A percentile compares a stretch with the other conserved stretches of the same genome.
Conservation (phyloP, 2,797 vertebrate genomes). For the Diceros bicornis region DNA sequence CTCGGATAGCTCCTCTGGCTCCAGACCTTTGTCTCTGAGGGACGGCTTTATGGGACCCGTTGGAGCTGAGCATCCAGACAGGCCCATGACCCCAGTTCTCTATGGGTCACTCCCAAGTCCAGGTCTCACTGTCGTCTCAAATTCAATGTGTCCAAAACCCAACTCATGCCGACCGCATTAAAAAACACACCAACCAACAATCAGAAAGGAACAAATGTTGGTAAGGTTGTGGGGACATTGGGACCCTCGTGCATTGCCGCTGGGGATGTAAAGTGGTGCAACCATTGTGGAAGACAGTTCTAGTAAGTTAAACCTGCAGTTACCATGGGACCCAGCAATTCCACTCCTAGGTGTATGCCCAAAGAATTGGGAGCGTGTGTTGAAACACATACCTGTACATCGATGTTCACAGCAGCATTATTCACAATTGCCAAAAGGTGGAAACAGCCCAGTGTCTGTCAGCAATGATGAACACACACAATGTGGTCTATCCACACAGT, state of each 20-base stretch:
- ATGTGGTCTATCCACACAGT: too few species aligned
- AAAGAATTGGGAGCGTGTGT: not conserved
- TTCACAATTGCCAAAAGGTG: fast-evolving
- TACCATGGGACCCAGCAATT: not conserved
- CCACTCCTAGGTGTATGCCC: not conserved
- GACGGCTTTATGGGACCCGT: not conserved
- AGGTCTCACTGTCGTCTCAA: not conserved
- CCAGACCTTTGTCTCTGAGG: not conserved
- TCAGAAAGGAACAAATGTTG: not conserved
- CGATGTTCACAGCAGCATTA: too few species aligned
- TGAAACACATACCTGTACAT: not conserved
- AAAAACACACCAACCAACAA: too few species aligned
- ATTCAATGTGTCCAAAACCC: not conserved
- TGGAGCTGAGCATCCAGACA: not conserved
- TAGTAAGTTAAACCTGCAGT: not conserved
- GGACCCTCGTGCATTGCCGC: not conserved
- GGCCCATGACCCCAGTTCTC: too few species aligned
- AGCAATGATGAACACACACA: not conserved
- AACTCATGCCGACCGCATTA: too few species aligned
- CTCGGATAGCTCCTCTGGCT: not conserved
- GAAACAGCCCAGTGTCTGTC: not conserved
- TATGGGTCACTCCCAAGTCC: not conserved
- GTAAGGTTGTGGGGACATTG: too few species aligned
- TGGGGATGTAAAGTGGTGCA: fast-evolving
- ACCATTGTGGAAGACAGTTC: not conserved